Base-by-base conservation (phyloP, 2,888 invertebrate genomes). In the Oasisia sp. region DNA sequence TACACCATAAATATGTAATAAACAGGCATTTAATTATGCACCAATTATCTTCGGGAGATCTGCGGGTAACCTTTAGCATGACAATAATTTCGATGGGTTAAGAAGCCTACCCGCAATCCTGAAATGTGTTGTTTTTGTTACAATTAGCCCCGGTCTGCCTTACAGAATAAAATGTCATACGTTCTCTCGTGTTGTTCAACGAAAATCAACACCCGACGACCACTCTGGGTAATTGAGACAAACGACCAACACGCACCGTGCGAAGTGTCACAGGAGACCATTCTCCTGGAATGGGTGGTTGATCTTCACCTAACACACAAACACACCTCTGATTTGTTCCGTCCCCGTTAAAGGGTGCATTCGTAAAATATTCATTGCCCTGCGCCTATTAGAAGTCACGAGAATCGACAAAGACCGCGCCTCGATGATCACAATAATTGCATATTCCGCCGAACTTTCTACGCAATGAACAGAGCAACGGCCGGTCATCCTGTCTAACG, bases 381-480 rank as follows among this genome's bases (percentile, higher is more conserved):
- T 74, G 27, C 74, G 19, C 19, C 74, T 74, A 74, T 74, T 74
- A 74, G 74, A 3, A 7, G 74, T 74, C 19, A 7, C 2, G 74
- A 74, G 27, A 74, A 27, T 1, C 27, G 74, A 74, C 74, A 27
- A 19, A 7, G 27, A 74, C 27, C 74, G 14, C 74, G 74, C 27
- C 74, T 27, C 74, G 74, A 74, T 74, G 74, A 74, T 74, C 74
- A 74, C 74, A 74, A 74, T 74, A 74, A 74, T 74, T 74, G 74
- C 74, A 74, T 74, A 74, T 74, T 74, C 74, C 19, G 19, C 14
- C 3, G 19, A 27, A 74, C 19, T 74, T 74, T 74, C 19, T 27
- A 74, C 27, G 74, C 19, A 74, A 0, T 27, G 74, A 74, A 74
- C 74, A 74, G 19, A 1, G 74, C 50, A 50, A 12, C 50, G 50